A percentile compares a stretch with the other conserved stretches of the same genome.
These are phyloP conservation scores for Thamnaconus septentrionalis DNA, from an alignment of 2,113 vertebrate species.

Conservation along the genomic window DNA sequence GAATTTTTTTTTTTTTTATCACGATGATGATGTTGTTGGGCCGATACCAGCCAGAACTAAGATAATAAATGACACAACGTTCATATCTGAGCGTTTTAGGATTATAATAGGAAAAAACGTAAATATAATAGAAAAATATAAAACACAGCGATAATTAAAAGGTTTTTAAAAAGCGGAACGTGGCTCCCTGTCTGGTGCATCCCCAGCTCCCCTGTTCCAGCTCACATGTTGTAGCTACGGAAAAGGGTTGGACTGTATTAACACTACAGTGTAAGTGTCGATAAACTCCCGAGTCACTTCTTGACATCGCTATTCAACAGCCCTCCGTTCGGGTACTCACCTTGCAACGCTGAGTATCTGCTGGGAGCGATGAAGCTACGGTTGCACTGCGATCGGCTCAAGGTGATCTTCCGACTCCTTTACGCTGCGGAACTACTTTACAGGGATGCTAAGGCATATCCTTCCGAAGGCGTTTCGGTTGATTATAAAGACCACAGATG, in stretches of 20 bases:
- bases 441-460: constrained; percentile 56
- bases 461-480: constrained; percentile 54
- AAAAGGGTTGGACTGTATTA: background rate
- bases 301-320: background rate
- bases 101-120: too few species aligned
- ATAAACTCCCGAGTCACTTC: background rate
- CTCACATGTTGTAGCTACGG: background rate
- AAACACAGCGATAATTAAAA: too few species aligned
- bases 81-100: too few species aligned
- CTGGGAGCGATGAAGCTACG: constrained; percentile 21
- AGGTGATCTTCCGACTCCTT: constrained; percentile 66
- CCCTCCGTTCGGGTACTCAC: constrained; percentile 36
- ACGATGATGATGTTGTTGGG: too few species aligned
- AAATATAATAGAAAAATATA: too few species aligned
- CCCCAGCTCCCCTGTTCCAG: background rate
- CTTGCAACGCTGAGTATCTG: constrained; percentile 24
- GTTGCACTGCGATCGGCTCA: constrained; percentile 48
- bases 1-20: too few species aligned
- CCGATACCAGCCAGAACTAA: too few species aligned
- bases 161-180: background rate
- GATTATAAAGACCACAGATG: constrained; percentile 62
- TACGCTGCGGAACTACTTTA: constrained; percentile 69
- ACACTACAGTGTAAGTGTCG: background rate
- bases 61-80: too few species aligned
- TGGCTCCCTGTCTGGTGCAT: background rate